Evolutionary conservation across 2,113 vertebrate species (phyloP), one percentile per base, ranked within the genome.

Genomic region (Forbesichthys papilliferus): DNA sequence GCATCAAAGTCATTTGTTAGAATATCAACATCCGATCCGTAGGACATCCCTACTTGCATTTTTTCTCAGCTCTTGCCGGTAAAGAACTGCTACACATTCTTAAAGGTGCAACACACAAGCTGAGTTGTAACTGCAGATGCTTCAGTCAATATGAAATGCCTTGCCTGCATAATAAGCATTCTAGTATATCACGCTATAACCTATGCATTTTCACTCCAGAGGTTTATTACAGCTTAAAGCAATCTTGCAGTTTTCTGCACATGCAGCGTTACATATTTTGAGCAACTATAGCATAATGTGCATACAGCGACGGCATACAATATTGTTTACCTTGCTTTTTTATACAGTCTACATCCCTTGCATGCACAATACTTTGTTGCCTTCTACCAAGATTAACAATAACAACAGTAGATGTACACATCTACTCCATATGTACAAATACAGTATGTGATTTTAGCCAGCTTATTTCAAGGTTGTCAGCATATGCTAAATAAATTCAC

Each of bases 41-140:
- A 8, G 36, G 36, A 42, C 4, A 8, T 5, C 36, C 36, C 36
- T 42, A 42, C 36, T 8, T 8, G 7, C 4, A 42, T 42, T 5
- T 42, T 6, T 8, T 42, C 36, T 42, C 36, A 6, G 36, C 36
- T 42, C 36, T 42, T 42, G 36, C 36, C 5, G 36, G 36, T 4
- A 42, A 42, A 42, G 36, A 42, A 5, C 71, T 79, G 63, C 67
- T 61, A 74, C 61, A 66, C 73, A 63, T 47, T 8, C 69, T 64
- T 69, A 69, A 68, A 71, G 58, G 75, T 78, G 76, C 73, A 78
- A 81, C 80, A 76, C 69, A 71, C 72, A 75, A 83, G 86, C 77
- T 75, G 77, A 78, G 80, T 86, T 75, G 71, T 73, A 81, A 82
- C 82, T 85, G 65, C 74, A 81, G 80, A 71, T 66, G 77, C 83